These are phyloP conservation scores for Leontopithecus rosalia DNA, from an alignment of 2,797 vertebrate genomes.

Conservation along the genomic window DNA sequence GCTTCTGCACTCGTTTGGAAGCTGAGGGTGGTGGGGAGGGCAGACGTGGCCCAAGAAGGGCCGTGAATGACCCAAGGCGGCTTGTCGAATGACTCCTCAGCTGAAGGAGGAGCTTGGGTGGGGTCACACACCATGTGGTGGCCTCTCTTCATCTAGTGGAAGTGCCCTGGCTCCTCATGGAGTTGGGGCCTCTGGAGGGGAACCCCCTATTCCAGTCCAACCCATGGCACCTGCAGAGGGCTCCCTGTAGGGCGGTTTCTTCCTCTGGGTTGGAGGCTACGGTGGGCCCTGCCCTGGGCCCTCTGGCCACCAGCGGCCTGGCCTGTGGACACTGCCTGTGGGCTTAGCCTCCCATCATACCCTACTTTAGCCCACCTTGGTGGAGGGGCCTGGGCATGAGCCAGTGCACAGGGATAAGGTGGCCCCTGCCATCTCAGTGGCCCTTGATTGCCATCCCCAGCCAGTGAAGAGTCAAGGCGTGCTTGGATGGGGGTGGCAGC, in stretches of 20 bases:
- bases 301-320: not conserved
- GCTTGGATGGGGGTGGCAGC: not conserved
- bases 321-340: not conserved
- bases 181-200: slow-evolving; percentile 6
- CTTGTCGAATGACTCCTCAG: slow-evolving; percentile 53
- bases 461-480: slow-evolving; percentile 21
- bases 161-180: not conserved
- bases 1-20: slow-evolving; percentile 51
- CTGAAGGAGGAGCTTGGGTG: slow-evolving; percentile 38
- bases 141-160: not conserved
- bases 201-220: not conserved
- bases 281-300: not conserved
- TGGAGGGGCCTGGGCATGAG: not conserved
- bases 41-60: not conserved
- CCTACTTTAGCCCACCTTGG: not conserved
- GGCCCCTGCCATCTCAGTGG: not conserved
- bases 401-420: not conserved
- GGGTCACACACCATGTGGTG: accelerated
- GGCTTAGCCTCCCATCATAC: not conserved
- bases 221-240: not conserved
- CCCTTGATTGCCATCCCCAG: not conserved
- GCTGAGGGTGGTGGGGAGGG: not conserved
- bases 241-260: not conserved
- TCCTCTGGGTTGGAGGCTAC: not conserved
- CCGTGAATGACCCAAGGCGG: not conserved